phyloP scores from a whole-genome alignment of 1,140 invertebrate genomes.

The Drosophila malerkotliana region DNA sequence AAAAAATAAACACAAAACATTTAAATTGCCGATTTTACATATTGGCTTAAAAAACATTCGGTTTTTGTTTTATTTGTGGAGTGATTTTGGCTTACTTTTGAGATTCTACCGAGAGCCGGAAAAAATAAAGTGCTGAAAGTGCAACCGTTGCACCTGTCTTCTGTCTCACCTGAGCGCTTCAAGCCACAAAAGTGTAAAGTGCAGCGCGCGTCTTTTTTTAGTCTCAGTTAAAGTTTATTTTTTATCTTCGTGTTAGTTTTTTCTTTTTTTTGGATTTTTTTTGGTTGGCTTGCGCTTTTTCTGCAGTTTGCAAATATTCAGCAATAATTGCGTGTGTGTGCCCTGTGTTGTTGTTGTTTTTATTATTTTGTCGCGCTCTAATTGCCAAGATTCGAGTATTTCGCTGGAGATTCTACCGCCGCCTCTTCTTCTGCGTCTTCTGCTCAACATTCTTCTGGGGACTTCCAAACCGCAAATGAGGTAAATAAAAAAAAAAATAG shows the following conservation, averaged over 20 bases:
- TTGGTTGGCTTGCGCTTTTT: conserved; percentile 3
- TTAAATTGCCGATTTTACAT: neutral
- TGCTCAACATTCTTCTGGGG: conserved; percentile 26
- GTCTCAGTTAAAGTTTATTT: neutral
- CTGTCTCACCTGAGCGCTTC: conserved; percentile 56
- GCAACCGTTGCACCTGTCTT: conserved; percentile 59
- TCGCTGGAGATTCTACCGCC: conserved; percentile 26
- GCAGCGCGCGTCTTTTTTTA: conserved; percentile 51
- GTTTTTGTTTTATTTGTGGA: conserved; percentile 24
- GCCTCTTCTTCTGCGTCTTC: conserved; percentile 9
- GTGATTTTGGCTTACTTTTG: conserved; percentile 16
- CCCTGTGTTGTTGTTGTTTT: conserved; percentile 36
- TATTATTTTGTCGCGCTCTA: conserved; percentile 39
- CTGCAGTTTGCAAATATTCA: conserved; percentile 22
- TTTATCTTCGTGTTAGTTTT: conserved; percentile 10
- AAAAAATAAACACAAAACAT: neutral
- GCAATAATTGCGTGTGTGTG: conserved; percentile 57
- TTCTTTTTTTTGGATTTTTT: conserved; percentile 24
- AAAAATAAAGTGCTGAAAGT: conserved; percentile 33
- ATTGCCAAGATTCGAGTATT: conserved; percentile 47
- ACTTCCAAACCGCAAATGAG: conserved; percentile 73
- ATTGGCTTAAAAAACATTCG: neutral
- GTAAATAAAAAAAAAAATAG: conserved; percentile 46
- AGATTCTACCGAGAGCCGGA: conserved; percentile 7
- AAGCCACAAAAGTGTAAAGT: conserved; percentile 81